phyloP scores from a whole-genome alignment of 2,113 vertebrate species.

The Erythrolamprus reginae region DNA sequence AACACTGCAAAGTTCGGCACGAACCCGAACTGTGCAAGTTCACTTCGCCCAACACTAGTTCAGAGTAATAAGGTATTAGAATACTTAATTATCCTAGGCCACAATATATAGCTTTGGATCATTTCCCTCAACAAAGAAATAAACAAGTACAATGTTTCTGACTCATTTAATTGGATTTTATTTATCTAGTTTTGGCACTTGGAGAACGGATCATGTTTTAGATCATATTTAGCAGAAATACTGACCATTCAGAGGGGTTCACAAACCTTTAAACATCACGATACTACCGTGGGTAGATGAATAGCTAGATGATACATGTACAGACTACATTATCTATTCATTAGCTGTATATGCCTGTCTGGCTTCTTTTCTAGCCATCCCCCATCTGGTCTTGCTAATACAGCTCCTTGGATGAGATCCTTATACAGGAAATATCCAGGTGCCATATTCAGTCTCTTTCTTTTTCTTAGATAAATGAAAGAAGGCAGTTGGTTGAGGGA shows the following conservation, averaged over 20 bases:
- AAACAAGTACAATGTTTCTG: background rate
- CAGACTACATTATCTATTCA: background rate
- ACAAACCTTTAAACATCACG: background rate
- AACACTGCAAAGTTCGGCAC: no score
- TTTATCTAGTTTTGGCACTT: background rate
- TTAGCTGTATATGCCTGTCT: background rate
- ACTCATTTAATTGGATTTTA: background rate
- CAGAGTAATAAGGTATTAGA: background rate
- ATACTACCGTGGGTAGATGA: background rate
- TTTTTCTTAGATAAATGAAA: background rate
- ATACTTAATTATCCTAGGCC: background rate
- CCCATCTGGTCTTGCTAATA: background rate
- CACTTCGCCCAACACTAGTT: no score
- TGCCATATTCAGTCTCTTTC: constrained; percentile 4
- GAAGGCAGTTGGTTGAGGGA: background rate
- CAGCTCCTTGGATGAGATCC: background rate
- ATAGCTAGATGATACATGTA: background rate
- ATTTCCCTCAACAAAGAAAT: background rate
- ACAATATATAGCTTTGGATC: background rate
- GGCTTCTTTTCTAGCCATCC: background rate
- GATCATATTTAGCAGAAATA: background rate
- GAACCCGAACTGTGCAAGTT: no score
- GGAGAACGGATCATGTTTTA: background rate
- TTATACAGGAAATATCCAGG: background rate
- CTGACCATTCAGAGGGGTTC: background rate